Evolutionary conservation across 2,888 invertebrate genomes (phyloP), one percentile per base, ranked within the genome.

Genomic region (Leptodirus hochenwartii): DNA sequence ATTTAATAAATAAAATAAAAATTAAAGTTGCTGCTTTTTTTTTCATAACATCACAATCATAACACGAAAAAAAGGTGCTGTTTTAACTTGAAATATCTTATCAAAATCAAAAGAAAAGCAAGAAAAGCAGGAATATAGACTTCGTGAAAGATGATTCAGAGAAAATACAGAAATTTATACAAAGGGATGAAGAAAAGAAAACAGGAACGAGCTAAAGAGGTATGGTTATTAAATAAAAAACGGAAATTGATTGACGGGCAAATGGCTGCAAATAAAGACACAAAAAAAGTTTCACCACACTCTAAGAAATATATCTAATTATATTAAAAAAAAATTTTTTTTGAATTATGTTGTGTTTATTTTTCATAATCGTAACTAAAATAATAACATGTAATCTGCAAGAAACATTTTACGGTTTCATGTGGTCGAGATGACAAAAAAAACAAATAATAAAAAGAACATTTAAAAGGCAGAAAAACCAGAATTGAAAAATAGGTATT

Each of bases 101-200:
- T n/a, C n/a, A n/a, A n/a, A n/a, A n/a, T n/a, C n/a, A n/a, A n/a
- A n/a, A n/a, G n/a, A n/a, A n/a, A 51, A 56, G 27, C 59, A 60
- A 40, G 73, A 73, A 40, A 75, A 75, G 38, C 77, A 78, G 45
- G 81, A 84, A 34, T 75, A 70, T 45, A 62, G 72, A 37, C 58
- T 90, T 29, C 66, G 81, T 10, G 93, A 91, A 42, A 93, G 60
- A 87, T 95, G 77, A 81, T 99, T 3, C 78, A 82, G 34, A 91
- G 88, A 51, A 91, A 93, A 47, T 82, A 95, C 53, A 73, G 78
- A 42, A 77, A 85, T 42, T 64, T 96, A 5, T 98, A 95, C 61
- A 80, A 84, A 49, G 87, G 80, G 46, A 80, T 88, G 75, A 73
- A 72, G 58, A 66, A 67, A 33, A 70, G 70, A 2, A 61, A 64